Evolutionary conservation across 2,113 vertebrate genomes (phyloP).

Genomic region (Odobenus rosmarus): DNA sequence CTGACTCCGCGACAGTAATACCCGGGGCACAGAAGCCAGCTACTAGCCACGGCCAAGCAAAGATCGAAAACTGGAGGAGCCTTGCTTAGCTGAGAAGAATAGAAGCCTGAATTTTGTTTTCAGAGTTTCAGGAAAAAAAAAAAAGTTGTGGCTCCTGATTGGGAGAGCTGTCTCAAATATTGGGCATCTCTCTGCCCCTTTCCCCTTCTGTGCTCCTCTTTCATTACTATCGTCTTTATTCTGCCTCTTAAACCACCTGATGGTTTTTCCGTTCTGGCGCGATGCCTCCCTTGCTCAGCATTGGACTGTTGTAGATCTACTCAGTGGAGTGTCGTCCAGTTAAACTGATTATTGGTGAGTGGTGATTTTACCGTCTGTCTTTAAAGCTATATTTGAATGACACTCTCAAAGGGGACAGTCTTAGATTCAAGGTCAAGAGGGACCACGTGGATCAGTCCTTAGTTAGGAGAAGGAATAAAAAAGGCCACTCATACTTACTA

Average conservation of each 20-base stretch:
- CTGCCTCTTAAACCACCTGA: rapidly evolving
- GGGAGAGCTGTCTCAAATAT: not conserved
- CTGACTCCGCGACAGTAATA: slow-evolving; percentile 72
- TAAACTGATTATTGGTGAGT: not conserved
- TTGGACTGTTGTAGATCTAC: not conserved
- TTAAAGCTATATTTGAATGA: not conserved
- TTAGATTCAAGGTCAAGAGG: not conserved
- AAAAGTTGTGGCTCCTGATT: not conserved
- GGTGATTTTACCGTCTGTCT: not conserved
- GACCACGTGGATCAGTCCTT: not conserved
- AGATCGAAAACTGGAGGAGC: slow-evolving; percentile 50
- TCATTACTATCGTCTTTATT: rapidly evolving
- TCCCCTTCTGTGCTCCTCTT: not conserved
- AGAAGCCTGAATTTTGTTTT: slow-evolving; percentile 13
- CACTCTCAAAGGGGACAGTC: not conserved
- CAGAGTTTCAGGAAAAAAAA: slow-evolving; percentile 40
- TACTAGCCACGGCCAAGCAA: slow-evolving; percentile 54
- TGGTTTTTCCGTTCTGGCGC: not conserved
- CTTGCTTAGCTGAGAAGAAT: slow-evolving; percentile 42
- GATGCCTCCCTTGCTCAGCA: not conserved
- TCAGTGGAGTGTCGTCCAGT: not conserved
- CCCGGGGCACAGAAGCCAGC: slow-evolving; percentile 56
- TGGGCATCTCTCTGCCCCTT: slow-evolving; percentile 13
- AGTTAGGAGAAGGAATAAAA: not conserved
- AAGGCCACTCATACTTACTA: not conserved